phyloP scores from a whole-genome alignment of 92 coral and sea anemone genomes.

The Zoanthus gigantus region DNA sequence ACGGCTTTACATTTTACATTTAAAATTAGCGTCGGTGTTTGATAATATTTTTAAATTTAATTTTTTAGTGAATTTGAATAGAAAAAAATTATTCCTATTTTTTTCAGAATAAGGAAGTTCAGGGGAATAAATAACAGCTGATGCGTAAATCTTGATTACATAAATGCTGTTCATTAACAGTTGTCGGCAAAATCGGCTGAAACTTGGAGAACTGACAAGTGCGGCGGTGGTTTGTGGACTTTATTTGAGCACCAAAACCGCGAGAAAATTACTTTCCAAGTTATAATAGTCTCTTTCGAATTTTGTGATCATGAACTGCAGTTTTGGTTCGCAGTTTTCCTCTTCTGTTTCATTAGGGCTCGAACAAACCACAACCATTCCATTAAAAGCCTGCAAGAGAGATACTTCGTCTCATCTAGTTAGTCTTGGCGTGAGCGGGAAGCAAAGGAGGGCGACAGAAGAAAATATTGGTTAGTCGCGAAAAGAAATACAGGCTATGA shows the following conservation, averaged over 20 bases:
- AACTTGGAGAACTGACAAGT: not conserved
- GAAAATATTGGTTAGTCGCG: not conserved
- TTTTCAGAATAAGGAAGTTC: not conserved
- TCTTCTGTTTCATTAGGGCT: no score
- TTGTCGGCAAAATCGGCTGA: not conserved
- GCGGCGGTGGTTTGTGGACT: not conserved
- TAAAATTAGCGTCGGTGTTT: not conserved
- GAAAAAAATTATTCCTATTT: not conserved
- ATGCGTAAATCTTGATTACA: not conserved
- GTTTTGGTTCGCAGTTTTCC: no score
- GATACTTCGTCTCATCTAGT: not conserved
- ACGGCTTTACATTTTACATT: not conserved
- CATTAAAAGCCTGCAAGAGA: not conserved
- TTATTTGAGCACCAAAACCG: no score
- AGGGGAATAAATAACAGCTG: not conserved
- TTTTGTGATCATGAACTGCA: no score
- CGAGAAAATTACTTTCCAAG: no score
- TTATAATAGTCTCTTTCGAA: no score
- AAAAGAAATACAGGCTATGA: not conserved
- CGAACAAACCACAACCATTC: no score
- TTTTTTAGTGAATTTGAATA: not conserved
- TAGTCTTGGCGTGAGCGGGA: slow-evolving; percentile 5
- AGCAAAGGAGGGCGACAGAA: not conserved
- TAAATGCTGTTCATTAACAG: not conserved
- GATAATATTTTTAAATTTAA: not conserved